Conservation (phyloP, 2,797 vertebrate species). For the Pagetopsis macropterus region DNA sequence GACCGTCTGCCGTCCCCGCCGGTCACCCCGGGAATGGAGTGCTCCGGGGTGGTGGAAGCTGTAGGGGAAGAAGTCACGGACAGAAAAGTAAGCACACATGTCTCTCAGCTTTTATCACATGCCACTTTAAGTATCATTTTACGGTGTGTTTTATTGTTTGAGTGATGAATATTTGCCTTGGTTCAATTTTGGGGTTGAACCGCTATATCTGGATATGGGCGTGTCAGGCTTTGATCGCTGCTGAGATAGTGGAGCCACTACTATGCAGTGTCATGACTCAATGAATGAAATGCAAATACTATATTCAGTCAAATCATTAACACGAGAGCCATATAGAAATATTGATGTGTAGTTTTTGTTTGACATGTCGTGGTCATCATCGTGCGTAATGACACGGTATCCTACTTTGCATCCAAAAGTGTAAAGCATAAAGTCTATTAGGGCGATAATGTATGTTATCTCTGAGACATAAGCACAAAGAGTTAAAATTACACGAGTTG, state of each 20-base stretch:
- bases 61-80: constrained; percentile 91
- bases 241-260: constrained; percentile 20
- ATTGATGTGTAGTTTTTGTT: not conserved
- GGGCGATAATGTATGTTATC: not conserved
- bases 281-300: not conserved
- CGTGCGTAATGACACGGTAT: constrained; percentile 22
- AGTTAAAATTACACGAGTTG: constrained; percentile 44
- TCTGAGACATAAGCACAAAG: constrained; percentile 1
- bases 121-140: not conserved
- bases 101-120: not conserved
- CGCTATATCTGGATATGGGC: constrained; percentile 71
- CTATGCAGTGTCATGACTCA: not conserved
- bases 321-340: not conserved
- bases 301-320: not conserved
- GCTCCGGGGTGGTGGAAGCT: constrained; percentile 90
- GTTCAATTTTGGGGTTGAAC: constrained; percentile 17
- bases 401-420: constrained; percentile 17
- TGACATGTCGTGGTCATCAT: not conserved
- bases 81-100: constrained; percentile 87
- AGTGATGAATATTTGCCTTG: constrained; percentile 8
- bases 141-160: not conserved
- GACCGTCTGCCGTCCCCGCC: constrained; percentile 90
- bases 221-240: constrained; percentile 66
- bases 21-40: constrained; percentile 92
- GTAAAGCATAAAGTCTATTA: not conserved